Base-by-base conservation (phyloP, 2,113 vertebrate species). In the Herpetotheres cachinnans region DNA sequence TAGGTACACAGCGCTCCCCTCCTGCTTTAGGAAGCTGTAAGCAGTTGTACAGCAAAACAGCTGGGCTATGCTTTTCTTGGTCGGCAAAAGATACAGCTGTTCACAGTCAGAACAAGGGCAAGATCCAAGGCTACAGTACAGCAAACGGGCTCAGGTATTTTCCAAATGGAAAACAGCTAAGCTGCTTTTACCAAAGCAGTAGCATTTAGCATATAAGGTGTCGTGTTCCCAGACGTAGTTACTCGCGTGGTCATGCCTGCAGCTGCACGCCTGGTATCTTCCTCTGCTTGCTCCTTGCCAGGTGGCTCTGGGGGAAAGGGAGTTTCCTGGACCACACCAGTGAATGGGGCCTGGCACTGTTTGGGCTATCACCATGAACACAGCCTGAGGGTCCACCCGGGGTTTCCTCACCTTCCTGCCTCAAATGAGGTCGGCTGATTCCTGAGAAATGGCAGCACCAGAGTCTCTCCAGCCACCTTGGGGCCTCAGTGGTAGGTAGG, bases 401-500 rank as follows among this genome's bases (percentile, higher is more conserved):
- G 13, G 34, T 40, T 71, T 59, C 9, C 38, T 72, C 32, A 69
- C 18, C 7, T 67, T 17, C 66, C 10, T 2, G 6, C 22, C 25
- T 47, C 34, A 21, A 10, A 42, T 3, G 12, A 80, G 24, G 15
- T 14, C 12, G 0, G 18, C 11, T 76, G 10, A 22, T 76, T 76
- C 62, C 76, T 32, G 13, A 46, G 29, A 56, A 80, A 59, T 10
- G 25, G 38, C 47, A 67, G 56, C 67, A 67, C 29, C 32, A 1
- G 0, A 2, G 16, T 34, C 32, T 49, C n/a, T 71, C 52, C 55
- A 46, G 25, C 8, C n/a, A 25, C 32, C 5, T 22, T 1, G 4
- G 40, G 26, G 14, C 8, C 6, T 5, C 21, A 13, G 19, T 22
- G 42, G 8, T 9, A 56, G 20, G 16, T 8, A 63, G 73, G 11